Conservation (phyloP, 2,888 invertebrate genomes). For the Cryptus viduatorius region DNA sequence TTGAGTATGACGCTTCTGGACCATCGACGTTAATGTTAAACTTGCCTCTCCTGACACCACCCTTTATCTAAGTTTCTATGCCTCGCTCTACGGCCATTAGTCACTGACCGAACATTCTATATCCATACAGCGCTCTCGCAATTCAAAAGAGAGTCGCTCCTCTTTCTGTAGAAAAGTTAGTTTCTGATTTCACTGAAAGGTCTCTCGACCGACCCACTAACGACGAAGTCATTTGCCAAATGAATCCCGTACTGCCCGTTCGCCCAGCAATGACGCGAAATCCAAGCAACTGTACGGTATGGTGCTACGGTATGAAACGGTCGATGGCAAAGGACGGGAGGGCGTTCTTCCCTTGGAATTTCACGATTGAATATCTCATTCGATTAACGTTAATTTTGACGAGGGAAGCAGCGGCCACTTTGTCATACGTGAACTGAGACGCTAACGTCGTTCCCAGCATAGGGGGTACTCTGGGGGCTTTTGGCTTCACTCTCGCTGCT, state of each 20-base stretch:
- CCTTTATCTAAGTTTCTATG: neutral
- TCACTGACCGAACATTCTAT: slow-evolving; percentile 43
- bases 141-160: slow-evolving; percentile 61
- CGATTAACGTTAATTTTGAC: slow-evolving; percentile 59
- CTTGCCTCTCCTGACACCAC: neutral
- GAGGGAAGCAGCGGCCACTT: slow-evolving; percentile 42
- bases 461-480: neutral
- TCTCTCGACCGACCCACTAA: slow-evolving; percentile 1
- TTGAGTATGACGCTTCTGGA: slow-evolving; percentile 38
- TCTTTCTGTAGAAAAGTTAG: slow-evolving; percentile 52
- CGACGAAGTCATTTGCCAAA: slow-evolving; percentile 76
- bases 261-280: slow-evolving; percentile 32
- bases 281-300: slow-evolving; percentile 5
- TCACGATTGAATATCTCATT: slow-evolving; percentile 57
- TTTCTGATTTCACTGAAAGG: slow-evolving; percentile 73
- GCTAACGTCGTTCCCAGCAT: slow-evolving; percentile 18
- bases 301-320: slow-evolving; percentile 5
- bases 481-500: neutral
- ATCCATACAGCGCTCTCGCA: slow-evolving; percentile 64
- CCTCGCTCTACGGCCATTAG: slow-evolving; percentile 31
- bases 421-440: slow-evolving; percentile 51
- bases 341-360: slow-evolving; percentile 29
- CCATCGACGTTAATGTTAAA: slow-evolving; percentile 32
- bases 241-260: slow-evolving; percentile 71
- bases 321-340: slow-evolving; percentile 26